These are phyloP conservation scores for Aphodius sticticus DNA, from an alignment of 2,888 invertebrate species.

Conservation along the genomic window DNA sequence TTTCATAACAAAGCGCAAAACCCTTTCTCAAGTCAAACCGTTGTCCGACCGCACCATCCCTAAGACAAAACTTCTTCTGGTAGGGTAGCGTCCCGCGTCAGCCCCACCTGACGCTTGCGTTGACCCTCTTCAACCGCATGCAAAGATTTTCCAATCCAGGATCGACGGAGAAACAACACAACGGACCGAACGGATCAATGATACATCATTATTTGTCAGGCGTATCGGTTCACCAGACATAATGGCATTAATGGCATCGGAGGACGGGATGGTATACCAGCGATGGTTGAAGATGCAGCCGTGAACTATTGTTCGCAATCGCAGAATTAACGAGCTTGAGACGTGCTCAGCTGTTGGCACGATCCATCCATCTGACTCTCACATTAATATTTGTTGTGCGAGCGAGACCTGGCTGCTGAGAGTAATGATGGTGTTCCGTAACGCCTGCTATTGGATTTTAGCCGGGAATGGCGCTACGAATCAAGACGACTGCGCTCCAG, in stretches of 20 bases:
- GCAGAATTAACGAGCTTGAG: not conserved
- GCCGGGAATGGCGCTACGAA: not conserved
- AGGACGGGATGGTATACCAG: not conserved
- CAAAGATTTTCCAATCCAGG: not conserved
- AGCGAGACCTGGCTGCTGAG: not conserved
- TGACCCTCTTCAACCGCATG: constrained; percentile 11
- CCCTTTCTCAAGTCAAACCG: not conserved
- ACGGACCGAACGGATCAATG: not conserved
- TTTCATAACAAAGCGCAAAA: not conserved
- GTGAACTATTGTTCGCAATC: not conserved
- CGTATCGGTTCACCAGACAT: not conserved
- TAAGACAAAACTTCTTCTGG: constrained; percentile 14
- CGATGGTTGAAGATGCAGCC: not conserved
- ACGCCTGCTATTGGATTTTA: not conserved
- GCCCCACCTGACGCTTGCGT: constrained; percentile 19
- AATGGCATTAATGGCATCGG: too few relatives aligned
- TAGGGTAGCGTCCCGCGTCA: constrained; percentile 19
- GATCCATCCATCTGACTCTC: not conserved
- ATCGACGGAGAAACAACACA: not conserved
- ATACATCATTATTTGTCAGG: not conserved
- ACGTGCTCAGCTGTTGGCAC: not conserved
- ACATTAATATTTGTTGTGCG: not conserved
- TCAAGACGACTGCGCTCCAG: not conserved
- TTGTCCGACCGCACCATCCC: not conserved
- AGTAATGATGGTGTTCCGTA: not conserved